Percentiles rank a stretch among this genome's conserved stretches.
These are phyloP conservation scores for Heterodera filipjevi DNA, from an alignment of 2,888 invertebrate species.

Conservation along the genomic window DNA sequence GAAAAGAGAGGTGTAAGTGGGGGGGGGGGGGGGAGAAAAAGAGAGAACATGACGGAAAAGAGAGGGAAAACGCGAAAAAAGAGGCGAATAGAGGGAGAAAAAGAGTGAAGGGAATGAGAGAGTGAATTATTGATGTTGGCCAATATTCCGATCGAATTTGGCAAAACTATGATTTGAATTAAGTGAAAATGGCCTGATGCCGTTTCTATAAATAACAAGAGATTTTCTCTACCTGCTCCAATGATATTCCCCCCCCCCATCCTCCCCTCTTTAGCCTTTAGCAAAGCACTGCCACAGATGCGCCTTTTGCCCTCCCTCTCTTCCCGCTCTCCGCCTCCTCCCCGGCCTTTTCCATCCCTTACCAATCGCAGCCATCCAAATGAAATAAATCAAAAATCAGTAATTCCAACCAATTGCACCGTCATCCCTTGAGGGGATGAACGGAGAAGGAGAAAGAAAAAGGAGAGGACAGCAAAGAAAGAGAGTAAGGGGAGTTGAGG, in stretches of 20 bases:
- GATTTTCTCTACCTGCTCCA: not conserved
- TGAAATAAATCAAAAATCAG: not conserved
- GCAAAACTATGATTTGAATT: not conserved
- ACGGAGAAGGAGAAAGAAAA: not conserved
- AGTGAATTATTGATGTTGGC: not conserved
- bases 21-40: not conserved
- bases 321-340: not conserved
- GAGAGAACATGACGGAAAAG: not conserved
- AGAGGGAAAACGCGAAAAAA: not conserved
- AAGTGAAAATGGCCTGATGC: too few relatives aligned
- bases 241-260: not conserved
- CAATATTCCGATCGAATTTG: too few relatives aligned
- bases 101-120: not conserved
- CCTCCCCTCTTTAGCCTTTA: not conserved
- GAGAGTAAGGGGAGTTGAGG: not conserved
- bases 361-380: not conserved
- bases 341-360: not conserved
- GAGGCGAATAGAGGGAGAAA: not conserved
- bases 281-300: not conserved
- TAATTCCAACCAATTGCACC: constrained; percentile 4
- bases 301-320: not conserved
- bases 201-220: too few relatives aligned
- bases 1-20: not conserved
- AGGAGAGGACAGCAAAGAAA: not conserved
- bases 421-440: not conserved